Base-by-base conservation (phyloP, 2,888 invertebrate species). In the Metopia argyrocephala region DNA sequence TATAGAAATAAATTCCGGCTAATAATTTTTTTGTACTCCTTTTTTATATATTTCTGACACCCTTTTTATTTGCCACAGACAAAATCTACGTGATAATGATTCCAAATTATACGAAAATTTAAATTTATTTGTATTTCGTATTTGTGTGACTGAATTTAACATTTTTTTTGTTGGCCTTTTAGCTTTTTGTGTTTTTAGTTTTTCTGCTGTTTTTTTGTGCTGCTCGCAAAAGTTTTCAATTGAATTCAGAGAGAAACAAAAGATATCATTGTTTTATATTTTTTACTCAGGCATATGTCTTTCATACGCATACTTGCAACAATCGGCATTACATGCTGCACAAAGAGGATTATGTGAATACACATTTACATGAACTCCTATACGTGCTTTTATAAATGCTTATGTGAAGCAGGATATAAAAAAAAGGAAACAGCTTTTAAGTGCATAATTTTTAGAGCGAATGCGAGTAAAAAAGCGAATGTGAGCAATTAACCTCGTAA, bases 11-110 rank as follows among this genome's bases (percentile, higher is more conserved):
- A n/a, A n/a, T n/a, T n/a, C n/a, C n/a, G n/a, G n/a, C n/a, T n/a
- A n/a, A 20, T 50, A 5, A 25, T 7, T 66, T 45, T 38, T 52
- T 59, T 57, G 31, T 52, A 3, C 23, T 52, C 3, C 5, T 52
- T 23, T 54, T 54, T 21, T 21, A 59, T 46, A 65, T 66, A 66
- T 45, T 28, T 45, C 15, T 38, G 9, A 66, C 52, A 50, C 45
- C 61, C 61, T 52, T 52, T 52, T 75, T 59, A 38, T 61, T 38
- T 38, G 45, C 28, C 59, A 73, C 73, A 54, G 21, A 12, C 28
- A 54, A 54, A 48, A 61, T 62, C 62, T 76, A 69, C 68, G 82
- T 83, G 79, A 82, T 83, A 80, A 82, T 79, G 75, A 65, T 69
- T 73, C 75, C 59, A 80, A 80, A 79, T 83, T 83, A 76, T 71